Evolutionary conservation across 2,113 vertebrate genomes (phyloP), one percentile per base, ranked within the genome.

Genomic region (Herpetotheres cachinnans): DNA sequence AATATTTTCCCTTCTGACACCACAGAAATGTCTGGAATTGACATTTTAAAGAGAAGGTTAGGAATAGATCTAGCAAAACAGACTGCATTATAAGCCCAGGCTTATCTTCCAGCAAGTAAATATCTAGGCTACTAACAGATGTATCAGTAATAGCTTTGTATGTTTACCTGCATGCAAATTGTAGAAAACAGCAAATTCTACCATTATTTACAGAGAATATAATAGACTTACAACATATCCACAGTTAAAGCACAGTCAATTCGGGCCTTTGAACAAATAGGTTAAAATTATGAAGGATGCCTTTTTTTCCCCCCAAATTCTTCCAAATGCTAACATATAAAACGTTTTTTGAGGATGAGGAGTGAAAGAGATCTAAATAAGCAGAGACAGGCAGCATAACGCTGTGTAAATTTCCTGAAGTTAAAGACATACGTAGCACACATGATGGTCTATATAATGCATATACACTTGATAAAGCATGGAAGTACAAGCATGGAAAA

Each of bases 31-130:
- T 89, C 88, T 96, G 86, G 46, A 95, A 20, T 10, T 95, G 95
- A 97, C 90, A 95, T 95, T 97, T 96, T 46, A 69, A 86, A 76
- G 52, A 89, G 93, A 94, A 93, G 85, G 84, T 88, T 91, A 79
- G 77, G 89, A 89, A 83, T 0, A 81, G 72, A 85, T 84, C 90
- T 88, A 90, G 71, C 59, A 92, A 86, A 96, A 94, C 46, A 87
- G 54, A 86, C 73, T 79, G n/a, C 40, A 74, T 79, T 80, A 59
- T 59, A 94, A 89, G 11, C 52, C 88, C 47, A 82, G 59, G 61
- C 30, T 94, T 86, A 79, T 88, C 90, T 95, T 79, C 30, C 47
- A 96, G 69, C 71, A 95, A 97, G 95, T 73, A 94, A 92, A 80
- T 63, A 87, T 18, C 63, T 32, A 58, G 36, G 58, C 54, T 95